These are phyloP conservation scores for Epizoanthus rinbou DNA, from an alignment of 92 coral and sea anemone species.

Conservation along the genomic window DNA sequence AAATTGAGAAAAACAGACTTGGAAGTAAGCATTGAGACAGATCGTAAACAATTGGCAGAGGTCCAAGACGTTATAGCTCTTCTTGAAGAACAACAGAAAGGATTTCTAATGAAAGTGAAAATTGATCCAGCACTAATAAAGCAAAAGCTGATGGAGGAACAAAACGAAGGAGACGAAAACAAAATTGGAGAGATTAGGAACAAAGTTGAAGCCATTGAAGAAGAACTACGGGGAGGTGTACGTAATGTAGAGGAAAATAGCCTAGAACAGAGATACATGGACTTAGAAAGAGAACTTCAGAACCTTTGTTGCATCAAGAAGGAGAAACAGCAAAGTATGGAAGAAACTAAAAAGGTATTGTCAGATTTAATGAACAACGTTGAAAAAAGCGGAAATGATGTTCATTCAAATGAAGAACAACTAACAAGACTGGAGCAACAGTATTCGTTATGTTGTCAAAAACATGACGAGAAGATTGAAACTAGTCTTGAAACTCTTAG, in stretches of 20 bases:
- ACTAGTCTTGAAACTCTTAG: conserved; percentile 67
- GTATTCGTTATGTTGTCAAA: conserved; percentile 64
- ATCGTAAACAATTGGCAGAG: conserved; percentile 66
- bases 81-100: conserved; percentile 60
- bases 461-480: conserved; percentile 75
- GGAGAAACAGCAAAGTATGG: conserved; percentile 66
- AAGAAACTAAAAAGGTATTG: conserved; percentile 57
- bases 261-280: conserved; percentile 30
- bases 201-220: conserved; percentile 12
- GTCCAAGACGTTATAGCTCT: conserved; percentile 60
- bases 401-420: conserved; percentile 71
- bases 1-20: conserved; percentile 59
- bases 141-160: conserved; percentile 34
- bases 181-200: conserved; percentile 26
- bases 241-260: conserved; percentile 28
- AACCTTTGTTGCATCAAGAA: conserved; percentile 55
- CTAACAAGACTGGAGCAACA: conserved; percentile 63
- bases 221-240: conserved; percentile 37
- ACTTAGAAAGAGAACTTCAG: conserved; percentile 48
- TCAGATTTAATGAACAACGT: conserved; percentile 61
- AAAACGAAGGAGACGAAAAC: conserved; percentile 21
- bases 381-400: conserved; percentile 64
- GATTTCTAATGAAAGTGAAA: conserved; percentile 48
- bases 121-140: conserved; percentile 53
- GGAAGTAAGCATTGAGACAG: conserved; percentile 60